Conservation (phyloP, 2,113 vertebrate genomes). For the Onychostoma macrolepis region DNA sequence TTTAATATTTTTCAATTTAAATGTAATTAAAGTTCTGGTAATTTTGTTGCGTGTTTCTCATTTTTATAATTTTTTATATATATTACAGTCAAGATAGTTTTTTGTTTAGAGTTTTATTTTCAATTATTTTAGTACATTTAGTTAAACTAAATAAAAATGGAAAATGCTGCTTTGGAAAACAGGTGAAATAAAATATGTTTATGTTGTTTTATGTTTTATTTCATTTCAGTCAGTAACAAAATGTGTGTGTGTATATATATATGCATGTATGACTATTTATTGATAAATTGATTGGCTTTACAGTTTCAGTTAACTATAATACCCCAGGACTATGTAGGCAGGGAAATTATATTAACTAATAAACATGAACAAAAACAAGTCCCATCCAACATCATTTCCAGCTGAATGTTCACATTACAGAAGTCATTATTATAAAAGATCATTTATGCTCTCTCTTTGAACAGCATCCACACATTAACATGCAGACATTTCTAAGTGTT, state of each 20-base stretch:
- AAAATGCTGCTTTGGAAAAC: background rate
- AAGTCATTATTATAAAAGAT: background rate
- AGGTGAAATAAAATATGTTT: background rate
- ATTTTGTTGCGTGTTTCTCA: background rate
- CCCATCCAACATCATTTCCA: background rate
- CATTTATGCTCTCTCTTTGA: background rate
- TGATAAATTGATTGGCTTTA: background rate
- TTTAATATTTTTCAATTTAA: background rate
- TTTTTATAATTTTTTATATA: too few relatives aligned
- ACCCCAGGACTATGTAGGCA: background rate
- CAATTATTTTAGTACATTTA: background rate
- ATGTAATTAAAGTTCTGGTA: background rate
- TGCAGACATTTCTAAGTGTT: background rate
- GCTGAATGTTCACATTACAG: background rate
- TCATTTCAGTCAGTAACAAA: background rate
- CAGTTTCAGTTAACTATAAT: background rate
- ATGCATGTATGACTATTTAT: too few relatives aligned
- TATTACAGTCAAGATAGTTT: too few relatives aligned
- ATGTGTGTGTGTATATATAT: background rate
- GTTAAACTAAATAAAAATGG: background rate
- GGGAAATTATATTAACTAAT: background rate
- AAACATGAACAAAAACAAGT: background rate
- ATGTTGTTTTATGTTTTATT: background rate
- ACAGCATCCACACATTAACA: background rate
- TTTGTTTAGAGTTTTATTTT: background rate